Evolutionary conservation across 1,140 invertebrate genomes (phyloP), one percentile per base, ranked within the genome.

Genomic region (Idris sp.): DNA sequence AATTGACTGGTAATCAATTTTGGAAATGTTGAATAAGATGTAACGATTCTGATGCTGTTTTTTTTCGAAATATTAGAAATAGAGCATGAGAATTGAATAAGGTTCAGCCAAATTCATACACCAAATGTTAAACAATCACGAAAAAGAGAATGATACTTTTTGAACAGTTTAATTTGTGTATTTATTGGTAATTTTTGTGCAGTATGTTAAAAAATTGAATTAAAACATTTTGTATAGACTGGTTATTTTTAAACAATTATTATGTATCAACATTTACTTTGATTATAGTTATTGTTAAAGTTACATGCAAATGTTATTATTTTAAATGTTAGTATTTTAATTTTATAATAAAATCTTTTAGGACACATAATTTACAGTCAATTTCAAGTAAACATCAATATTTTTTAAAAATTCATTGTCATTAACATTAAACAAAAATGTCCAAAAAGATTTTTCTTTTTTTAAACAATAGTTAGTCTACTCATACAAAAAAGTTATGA

Each of bases 31-130:
- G 6, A 22, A 22, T 22, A 31, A 77, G 69, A 73, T 69, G 59
- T 73, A 69, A 73, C 48, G 53, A 77, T 69, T 26, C 0, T 15
- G 2, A 53, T 54, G 46, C 16, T n/a, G n/a, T n/a, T n/a, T n/a
- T n/a, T n/a, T 26, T 44, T 38, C 15, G 14, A n/a, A 11, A 18
- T 73, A 72, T 72, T 76, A 76, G 56, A 71, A 49, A 65, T 4
- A 62, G 58, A 69, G 74, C 64, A n/a, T 64, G 49, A 69, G 58
- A 73, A 33, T 69, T 33, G 46, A 73, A 76, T 51, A 67, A 77
- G 53, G 53, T 48, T 65, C 64, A 77, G 64, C 65, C 75, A 69
- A 71, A 59, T 76, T 62, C 75, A 73, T 72, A 76, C 68, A 77
- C 74, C 68, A 77, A 73, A 59, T 64, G 59, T 68, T 76, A 73